phyloP scores from a whole-genome alignment of 1,140 invertebrate species.

The Oryzaephilus surinamensis region DNA sequence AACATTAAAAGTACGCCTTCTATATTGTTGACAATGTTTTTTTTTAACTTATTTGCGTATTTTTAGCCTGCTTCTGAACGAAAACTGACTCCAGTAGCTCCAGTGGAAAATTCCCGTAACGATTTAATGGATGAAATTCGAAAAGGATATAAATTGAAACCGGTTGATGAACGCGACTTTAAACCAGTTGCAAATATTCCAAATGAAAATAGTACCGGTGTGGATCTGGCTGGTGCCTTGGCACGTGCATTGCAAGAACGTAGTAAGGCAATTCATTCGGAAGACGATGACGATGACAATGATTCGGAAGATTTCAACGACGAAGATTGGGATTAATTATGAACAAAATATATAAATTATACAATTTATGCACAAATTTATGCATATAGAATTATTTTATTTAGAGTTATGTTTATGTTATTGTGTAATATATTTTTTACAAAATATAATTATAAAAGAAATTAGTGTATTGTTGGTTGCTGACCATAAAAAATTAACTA shows the following conservation, averaged over 20 bases:
- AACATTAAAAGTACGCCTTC: slow-evolving; percentile 43
- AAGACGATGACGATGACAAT: slow-evolving; percentile 46
- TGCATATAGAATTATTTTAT: no score
- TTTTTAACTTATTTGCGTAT: background rate
- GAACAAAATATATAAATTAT: no score
- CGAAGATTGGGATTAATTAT: slow-evolving; percentile 64
- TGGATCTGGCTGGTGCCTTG: slow-evolving; percentile 66
- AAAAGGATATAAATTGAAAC: slow-evolving; percentile 63
- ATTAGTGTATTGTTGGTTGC: no score
- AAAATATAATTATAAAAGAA: no score
- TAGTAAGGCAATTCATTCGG: slow-evolving; percentile 56
- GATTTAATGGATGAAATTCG: slow-evolving; percentile 71
- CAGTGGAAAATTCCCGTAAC: slow-evolving; percentile 44
- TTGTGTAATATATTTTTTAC: no score
- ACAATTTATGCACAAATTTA: no score
- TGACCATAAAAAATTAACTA: no score
- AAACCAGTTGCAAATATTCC: slow-evolving; percentile 13
- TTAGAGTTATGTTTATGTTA: no score
- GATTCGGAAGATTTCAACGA: slow-evolving; percentile 51
- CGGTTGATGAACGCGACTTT: slow-evolving; percentile 31
- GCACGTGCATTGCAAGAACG: slow-evolving; percentile 65
- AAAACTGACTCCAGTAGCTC: slow-evolving; percentile 29
- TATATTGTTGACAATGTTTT: background rate
- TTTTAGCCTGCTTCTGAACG: slow-evolving; percentile 48
- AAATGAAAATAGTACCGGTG: slow-evolving; percentile 22